Conservation (phyloP, 2,888 invertebrate species). For the Molanna angustata region DNA sequence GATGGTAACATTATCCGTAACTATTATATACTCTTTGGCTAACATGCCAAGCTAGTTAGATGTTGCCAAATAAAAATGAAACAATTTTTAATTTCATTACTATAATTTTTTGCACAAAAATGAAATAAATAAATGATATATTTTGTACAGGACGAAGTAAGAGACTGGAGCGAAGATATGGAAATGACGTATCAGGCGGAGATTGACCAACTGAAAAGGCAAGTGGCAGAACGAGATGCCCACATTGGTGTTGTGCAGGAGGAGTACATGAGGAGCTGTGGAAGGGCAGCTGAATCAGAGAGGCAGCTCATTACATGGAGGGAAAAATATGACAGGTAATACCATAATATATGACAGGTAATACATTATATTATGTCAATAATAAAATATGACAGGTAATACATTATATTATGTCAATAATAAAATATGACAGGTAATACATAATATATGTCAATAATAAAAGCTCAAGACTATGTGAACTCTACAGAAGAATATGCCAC, state of each 20-base stretch:
- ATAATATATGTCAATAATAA: not conserved
- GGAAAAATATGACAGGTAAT: conserved; percentile 85
- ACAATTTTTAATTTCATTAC: too few relatives aligned
- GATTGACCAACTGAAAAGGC: conserved; percentile 81
- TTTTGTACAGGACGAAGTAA: too few relatives aligned
- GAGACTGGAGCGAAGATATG: not conserved
- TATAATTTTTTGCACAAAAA: too few relatives aligned
- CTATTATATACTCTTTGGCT: too few relatives aligned
- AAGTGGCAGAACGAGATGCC: conserved; percentile 75
- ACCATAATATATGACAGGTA: not conserved
- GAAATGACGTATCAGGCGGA: conserved; percentile 56
- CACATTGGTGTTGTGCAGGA: conserved; percentile 85
- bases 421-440: not conserved
- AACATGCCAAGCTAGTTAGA: too few relatives aligned
- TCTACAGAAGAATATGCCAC: too few relatives aligned
- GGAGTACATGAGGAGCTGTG: conserved; percentile 77
- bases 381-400: not conserved
- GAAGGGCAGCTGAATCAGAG: conserved; percentile 73
- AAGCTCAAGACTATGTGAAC: not conserved
- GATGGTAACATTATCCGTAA: too few relatives aligned
- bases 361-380: not conserved
- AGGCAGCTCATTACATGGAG: conserved; percentile 86
- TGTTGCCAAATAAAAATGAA: too few relatives aligned
- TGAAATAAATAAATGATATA: too few relatives aligned
- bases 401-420: not conserved